Base-by-base conservation (phyloP, 2,888 invertebrate species). In the Andrena bucephala region DNA sequence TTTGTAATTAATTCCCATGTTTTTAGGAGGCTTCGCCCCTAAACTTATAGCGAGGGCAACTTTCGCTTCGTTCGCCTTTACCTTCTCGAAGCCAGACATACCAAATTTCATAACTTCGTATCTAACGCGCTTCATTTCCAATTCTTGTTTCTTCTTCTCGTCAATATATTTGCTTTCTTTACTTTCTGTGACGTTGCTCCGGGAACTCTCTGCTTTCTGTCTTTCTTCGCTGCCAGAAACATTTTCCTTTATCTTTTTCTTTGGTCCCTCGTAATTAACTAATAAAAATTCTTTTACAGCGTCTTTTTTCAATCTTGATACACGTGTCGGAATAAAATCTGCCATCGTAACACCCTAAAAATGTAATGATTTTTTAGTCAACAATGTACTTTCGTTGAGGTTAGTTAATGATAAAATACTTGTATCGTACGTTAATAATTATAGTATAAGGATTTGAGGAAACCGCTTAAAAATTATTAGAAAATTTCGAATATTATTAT, bases 21-120 rank as follows among this genome's bases (percentile, higher is more conserved):
- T 96, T 92, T 96, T 97, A 0, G 96, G 96, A 3, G 97, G 97
- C 94, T 97, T 97, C 0, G 98, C 98, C 67, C 98, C 98, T 91
- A 98, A 95, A 93, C 96, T 97, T 48, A 98, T 95, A 0, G 97
- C 96, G 20, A 97, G 94, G 4, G 96, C 96, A 60, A 97, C 95
- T 95, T 97, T 97, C n/a, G 97, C 97, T 92, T 97, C 96, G 89
- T 96, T 95, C 90, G 97, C 97, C 91, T 97, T 96, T 10, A 95
- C 94, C 2, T 96, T 94, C 76, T 96, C 95, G 74, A 98, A 96
- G 71, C 97, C 97, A 33, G 96, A 96, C 94, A 97, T 97, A 48
- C 97, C 98, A 93, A 98, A 97, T 91, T 97, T 97, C 7, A 97
- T 96, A 4, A 98, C 96, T 92, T 98, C 98, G 93, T 97, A 96